These are phyloP conservation scores for Ophion costatus DNA, from an alignment of 2,888 invertebrate species.

Conservation along the genomic window DNA sequence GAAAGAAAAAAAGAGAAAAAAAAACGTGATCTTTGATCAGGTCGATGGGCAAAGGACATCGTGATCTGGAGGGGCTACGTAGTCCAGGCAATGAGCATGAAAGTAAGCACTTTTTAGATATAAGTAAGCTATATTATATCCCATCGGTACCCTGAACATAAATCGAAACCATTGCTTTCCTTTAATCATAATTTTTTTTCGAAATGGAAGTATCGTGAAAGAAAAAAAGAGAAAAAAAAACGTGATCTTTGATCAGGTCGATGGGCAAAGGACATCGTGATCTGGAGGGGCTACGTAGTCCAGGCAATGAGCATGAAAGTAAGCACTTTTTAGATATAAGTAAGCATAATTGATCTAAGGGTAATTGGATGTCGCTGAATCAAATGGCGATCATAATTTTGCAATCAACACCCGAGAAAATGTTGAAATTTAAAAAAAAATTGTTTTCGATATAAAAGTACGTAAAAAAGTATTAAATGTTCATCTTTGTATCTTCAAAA, in stretches of 20 bases:
- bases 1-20: no score
- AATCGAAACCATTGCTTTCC: slow-evolving; percentile 58
- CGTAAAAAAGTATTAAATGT: no score
- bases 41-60: slow-evolving; percentile 15
- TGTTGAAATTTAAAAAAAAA: not conserved
- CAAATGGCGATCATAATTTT: no score
- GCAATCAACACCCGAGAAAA: no score
- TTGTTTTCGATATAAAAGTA: not conserved
- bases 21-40: slow-evolving; percentile 12
- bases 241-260: slow-evolving; percentile 15
- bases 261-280: slow-evolving; percentile 16
- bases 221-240: not conserved
- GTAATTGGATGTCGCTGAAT: no score
- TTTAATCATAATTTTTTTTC: slow-evolving; percentile 3
- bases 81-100: no score
- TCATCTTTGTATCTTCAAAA: no score
- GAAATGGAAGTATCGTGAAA: not conserved
- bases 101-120: no score
- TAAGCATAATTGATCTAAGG: no score
- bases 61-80: not conserved
- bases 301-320: no score
- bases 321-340: no score
- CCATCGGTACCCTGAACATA: slow-evolving; percentile 94
- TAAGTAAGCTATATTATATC: no score
- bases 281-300: not conserved